Base-by-base conservation (phyloP, 2,888 invertebrate species). In the Frankliniella intonsa region DNA sequence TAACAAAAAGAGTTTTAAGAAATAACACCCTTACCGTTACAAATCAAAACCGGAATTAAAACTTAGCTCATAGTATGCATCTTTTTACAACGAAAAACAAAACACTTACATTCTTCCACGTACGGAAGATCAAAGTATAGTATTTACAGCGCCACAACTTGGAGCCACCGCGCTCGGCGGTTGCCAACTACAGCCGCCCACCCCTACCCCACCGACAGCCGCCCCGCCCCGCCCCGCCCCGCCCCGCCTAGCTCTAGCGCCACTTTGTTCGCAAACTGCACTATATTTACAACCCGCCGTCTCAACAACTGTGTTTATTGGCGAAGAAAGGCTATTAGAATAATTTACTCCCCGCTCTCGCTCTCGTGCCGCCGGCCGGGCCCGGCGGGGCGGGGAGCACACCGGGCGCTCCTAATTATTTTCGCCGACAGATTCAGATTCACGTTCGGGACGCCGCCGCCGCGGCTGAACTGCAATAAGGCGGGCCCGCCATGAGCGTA, bases 241-340 rank as follows among this genome's bases (percentile, higher is more conserved):
- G 12, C 51, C 12, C 10, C 51, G 51, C 62, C 62, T 7, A 62
- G 62, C 8, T n/a, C 19, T n/a, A 62, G 62, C 62, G 19, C 62
- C 17, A 17, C 25, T 12, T 25, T 76, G 69, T 76, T 76, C 10
- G 69, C 69, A 12, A 25, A 76, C 69, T 76, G 69, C 69, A 76
- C 69, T 76, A 22, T 76, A 76, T 76, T 76, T 76, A 76, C 69
- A 76, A 22, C 19, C 69, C 69, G 69, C 25, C 22, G 69, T 25
- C 22, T 25, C 69, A 76, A 22, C 69, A 76, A 22, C 69, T 76
- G 69, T 76, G 69, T 76, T 76, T 22, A 76, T 76, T 76, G 69
- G 69, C 69, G 69, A 76, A 76, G 69, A 76, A 76, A 76, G 69
- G 69, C 69, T 76, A 76, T 76, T 76, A 76, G 69, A 76, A 25